Evolutionary conservation across 2,888 invertebrate species (phyloP).

Genomic region (Heliconius ismenius): DNA sequence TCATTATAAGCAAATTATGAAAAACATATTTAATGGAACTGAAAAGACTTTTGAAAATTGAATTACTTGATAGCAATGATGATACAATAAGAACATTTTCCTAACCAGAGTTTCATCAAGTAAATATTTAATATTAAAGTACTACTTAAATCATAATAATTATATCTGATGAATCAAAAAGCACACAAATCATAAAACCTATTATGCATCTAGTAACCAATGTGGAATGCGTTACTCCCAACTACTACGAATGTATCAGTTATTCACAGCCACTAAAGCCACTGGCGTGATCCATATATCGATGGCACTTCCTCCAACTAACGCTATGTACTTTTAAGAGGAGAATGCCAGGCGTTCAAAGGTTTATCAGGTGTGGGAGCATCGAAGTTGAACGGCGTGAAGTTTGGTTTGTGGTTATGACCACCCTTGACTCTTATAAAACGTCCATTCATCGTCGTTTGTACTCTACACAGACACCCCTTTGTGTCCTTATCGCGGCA

Average conservation of each 20-base stretch:
- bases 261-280: constrained; percentile 43
- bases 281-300: constrained; percentile 35
- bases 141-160: constrained; percentile 1
- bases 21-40: neutral
- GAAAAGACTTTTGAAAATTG: neutral
- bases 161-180: neutral
- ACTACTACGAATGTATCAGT: constrained; percentile 20
- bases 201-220: neutral
- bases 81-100: neutral
- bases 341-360: constrained; percentile 49
- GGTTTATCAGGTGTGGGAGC: constrained; percentile 53
- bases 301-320: neutral
- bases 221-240: constrained; percentile 14
- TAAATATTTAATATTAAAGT: neutral
- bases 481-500: constrained; percentile 73
- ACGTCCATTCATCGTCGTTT: constrained; percentile 74
- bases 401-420: constrained; percentile 73
- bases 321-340: constrained; percentile 44
- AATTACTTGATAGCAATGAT: neutral
- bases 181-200: constrained; percentile 15
- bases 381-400: constrained; percentile 70
- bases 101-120: neutral
- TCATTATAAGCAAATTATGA: neutral
- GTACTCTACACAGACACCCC: constrained; percentile 73
- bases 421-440: constrained; percentile 69